phyloP scores from a whole-genome alignment of 1,140 invertebrate species.

The Melitaea cinxia region DNA sequence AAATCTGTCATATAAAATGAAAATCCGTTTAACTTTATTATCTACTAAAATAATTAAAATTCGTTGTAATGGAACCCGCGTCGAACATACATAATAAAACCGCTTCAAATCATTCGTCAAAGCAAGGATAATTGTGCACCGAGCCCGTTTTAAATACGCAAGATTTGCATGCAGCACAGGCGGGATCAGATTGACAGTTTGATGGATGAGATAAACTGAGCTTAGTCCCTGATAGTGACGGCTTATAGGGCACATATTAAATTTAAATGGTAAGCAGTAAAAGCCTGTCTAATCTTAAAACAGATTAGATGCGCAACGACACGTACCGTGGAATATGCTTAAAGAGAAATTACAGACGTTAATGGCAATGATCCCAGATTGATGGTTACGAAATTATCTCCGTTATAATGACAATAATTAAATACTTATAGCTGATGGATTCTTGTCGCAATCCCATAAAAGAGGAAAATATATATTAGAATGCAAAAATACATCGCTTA shows the following conservation, averaged over 20 bases:
- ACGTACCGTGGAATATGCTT: slow-evolving; percentile 20
- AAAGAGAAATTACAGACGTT: slow-evolving; percentile 24
- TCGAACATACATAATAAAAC: too few species aligned
- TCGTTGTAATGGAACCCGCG: too few species aligned
- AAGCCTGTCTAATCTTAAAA: slow-evolving; percentile 26
- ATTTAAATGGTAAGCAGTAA: slow-evolving; percentile 30
- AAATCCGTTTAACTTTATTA: too few species aligned
- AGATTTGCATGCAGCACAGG: slow-evolving; percentile 17
- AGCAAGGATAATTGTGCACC: slow-evolving; percentile 9
- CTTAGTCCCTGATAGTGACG: slow-evolving; percentile 22
- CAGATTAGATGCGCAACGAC: slow-evolving; percentile 23
- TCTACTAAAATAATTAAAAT: too few species aligned
- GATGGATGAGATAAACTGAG: slow-evolving; percentile 36
- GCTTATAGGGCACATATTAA: slow-evolving; percentile 30
- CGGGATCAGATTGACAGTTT: slow-evolving; percentile 31
- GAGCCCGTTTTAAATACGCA: slow-evolving; percentile 15
- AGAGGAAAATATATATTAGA: not conserved
- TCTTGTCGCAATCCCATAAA: not conserved
- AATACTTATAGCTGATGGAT: slow-evolving; percentile 5
- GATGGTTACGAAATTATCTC: slow-evolving; percentile 7
- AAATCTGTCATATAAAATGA: too few species aligned
- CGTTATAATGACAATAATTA: slow-evolving; percentile 2
- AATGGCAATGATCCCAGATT: slow-evolving; percentile 28
- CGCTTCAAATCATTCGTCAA: not conserved
- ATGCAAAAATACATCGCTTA: not conserved